These are phyloP conservation scores for Pachycephala philippinensis DNA, from an alignment of 2,113 vertebrate species.

Conservation along the genomic window DNA sequence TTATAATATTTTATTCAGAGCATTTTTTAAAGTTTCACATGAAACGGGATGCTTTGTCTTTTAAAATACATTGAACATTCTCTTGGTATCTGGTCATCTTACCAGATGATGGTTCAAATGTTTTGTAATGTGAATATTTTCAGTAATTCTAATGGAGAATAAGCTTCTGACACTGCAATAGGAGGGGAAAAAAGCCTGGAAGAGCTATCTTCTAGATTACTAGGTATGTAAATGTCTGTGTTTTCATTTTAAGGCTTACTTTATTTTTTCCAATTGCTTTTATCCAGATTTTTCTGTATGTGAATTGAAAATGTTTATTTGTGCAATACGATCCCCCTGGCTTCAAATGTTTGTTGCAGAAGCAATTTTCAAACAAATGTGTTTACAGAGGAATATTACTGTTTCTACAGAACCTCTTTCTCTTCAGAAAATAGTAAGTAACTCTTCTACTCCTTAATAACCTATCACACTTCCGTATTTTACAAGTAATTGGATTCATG, in stretches of 20 bases:
- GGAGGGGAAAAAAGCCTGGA: not conserved
- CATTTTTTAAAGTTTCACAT: not conserved
- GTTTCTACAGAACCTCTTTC: constrained; percentile 77
- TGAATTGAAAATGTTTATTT: constrained; percentile 77
- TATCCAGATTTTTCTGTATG: constrained; percentile 74
- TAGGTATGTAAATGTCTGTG: not conserved
- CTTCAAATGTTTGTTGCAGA: constrained; percentile 87
- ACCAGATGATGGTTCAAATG: not conserved
- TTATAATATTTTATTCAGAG: not conserved
- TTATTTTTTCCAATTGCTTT: not conserved
- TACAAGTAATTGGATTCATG: not conserved
- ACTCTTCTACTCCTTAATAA: not conserved
- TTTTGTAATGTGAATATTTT: not conserved
- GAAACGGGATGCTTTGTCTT: not conserved
- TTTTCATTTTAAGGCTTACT: not conserved
- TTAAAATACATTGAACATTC: not conserved
- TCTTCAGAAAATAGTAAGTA: constrained; percentile 84
- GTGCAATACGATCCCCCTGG: constrained; percentile 78
- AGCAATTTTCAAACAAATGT: constrained; percentile 83
- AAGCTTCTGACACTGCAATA: not conserved
- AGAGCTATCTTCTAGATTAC: not conserved
- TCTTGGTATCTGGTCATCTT: not conserved
- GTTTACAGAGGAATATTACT: constrained; percentile 69
- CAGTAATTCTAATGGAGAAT: not conserved
- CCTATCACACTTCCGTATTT: not conserved